Evolutionary conservation across 2,113 vertebrate species (phyloP), one percentile per base, ranked within the genome.

Genomic region (Brachyistius frenatus): DNA sequence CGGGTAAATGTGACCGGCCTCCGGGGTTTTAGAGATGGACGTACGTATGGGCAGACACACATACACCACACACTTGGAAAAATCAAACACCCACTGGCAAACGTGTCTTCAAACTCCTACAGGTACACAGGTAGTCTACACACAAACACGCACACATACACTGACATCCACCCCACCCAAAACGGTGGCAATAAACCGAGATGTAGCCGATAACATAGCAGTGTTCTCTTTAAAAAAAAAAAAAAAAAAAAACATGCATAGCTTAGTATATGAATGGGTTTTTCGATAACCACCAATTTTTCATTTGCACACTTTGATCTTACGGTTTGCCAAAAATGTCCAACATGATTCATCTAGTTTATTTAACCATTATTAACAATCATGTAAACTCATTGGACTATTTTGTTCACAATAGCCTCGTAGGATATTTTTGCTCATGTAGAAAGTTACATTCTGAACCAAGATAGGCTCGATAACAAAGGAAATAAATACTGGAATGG

Each of bases 371-470:
- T 83, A 89, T 89, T 64, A 89, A 91, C 84, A 90, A 92, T 89
- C 83, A 88, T 73, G 74, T 87, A 90, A 93, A 92, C 85, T 83
- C 56, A 66, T 58, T 56, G 58, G 85, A 89, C 86, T 88, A 81
- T 84, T 80, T 67, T 78, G 77, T 65, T 85, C 73, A 72, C 65
- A 89, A 96, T 95, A 96, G 96, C 94, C 96, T 95, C 95, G 95
- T 94, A 93, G 96, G 95, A 96, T 95, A 88, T 90, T 95, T 23
- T 95, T 95, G 94, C 92, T 96, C 92, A 95, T 96, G 95, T 98
- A 99, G 93, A 98, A 98, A 97, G 97, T 98, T 98, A 99, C 98
- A 99, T 98, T 98, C 97, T 89, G 96, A 98, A 96, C 95, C 96
- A 91, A 91, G 92, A 92, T 89, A 93, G 86, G 96, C 95, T 97